Percentiles rank a stretch among this genome's conserved stretches.
Conservation (phyloP, 2,888 invertebrate species). For the Hydroisotoma schaefferi region DNA sequence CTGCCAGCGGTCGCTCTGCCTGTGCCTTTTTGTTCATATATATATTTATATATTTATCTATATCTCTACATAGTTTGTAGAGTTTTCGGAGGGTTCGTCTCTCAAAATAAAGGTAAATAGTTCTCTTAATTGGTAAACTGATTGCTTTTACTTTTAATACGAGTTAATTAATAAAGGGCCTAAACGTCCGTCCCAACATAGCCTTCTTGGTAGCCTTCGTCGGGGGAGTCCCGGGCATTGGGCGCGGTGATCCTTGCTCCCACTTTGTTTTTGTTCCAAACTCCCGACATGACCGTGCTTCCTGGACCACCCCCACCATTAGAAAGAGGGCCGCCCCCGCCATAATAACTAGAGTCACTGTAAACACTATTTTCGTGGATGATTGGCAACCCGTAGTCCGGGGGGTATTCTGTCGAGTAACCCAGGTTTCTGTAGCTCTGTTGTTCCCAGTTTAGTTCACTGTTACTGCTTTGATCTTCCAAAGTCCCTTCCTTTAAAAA, state of each 20-base stretch:
- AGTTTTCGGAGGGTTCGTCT: too few species aligned
- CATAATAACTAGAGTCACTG: conserved; percentile 47
- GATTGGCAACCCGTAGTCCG: conserved; percentile 75
- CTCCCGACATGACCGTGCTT: conserved; percentile 74
- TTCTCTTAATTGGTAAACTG: too few species aligned
- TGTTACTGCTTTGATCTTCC: conserved; percentile 48
- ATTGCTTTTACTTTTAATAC: too few species aligned
- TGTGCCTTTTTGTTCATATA: too few species aligned
- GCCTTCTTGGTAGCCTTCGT: conserved; percentile 88
- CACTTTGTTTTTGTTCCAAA: conserved; percentile 78
- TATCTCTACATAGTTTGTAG: too few species aligned
- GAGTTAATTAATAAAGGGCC: too few species aligned
- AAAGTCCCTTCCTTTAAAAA: conserved; percentile 38
- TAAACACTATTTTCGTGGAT: conserved; percentile 48
- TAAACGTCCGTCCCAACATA: conserved; percentile 83
- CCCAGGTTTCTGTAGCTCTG: conserved; percentile 48
- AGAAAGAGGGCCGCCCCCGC: conserved; percentile 3
- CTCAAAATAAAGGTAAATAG: too few species aligned
- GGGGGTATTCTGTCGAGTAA: conserved; percentile 61
- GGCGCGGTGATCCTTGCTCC: conserved; percentile 48
- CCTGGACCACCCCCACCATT: conserved; percentile 55
- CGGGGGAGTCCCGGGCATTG: conserved; percentile 69
- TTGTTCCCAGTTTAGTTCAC: conserved; percentile 49
- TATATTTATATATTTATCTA: too few species aligned
- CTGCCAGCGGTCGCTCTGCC: too few species aligned